These are phyloP conservation scores for Catharus ustulatus DNA, from an alignment of 2,797 vertebrate species.

Conservation along the genomic window DNA sequence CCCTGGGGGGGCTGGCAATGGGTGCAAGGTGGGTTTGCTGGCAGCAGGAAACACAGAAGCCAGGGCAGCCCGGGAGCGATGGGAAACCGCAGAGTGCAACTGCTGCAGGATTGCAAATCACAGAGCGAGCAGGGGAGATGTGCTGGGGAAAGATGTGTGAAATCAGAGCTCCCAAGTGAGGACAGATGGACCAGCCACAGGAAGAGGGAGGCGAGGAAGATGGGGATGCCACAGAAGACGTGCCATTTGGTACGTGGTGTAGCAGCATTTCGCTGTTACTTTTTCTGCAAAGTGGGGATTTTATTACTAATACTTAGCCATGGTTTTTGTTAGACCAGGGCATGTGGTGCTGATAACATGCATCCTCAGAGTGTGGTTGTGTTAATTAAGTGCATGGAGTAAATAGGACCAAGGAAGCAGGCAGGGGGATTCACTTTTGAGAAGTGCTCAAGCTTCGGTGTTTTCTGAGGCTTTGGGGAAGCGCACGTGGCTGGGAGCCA, in stretches of 20 bases:
- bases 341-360: background rate
- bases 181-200: constrained; percentile 36
- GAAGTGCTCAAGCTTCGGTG: background rate
- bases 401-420: constrained; percentile 24
- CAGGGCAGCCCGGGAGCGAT: background rate
- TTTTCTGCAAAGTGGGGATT: constrained; percentile 22
- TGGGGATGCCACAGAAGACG: background rate
- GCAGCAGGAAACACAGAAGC: constrained; percentile 28
- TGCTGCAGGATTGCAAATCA: constrained; percentile 26
- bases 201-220: background rate
- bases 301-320: background rate
- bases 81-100: background rate
- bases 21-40: constrained; percentile 13
- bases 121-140: background rate
- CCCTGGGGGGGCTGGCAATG: background rate
- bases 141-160: constrained; percentile 41
- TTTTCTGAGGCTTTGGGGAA: constrained; percentile 23
- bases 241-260: background rate
- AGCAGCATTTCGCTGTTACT: background rate
- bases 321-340: background rate
- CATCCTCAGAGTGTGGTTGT: background rate
- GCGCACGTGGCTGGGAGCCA: fast-evolving
- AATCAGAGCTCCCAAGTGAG: constrained; percentile 58
- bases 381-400: background rate
- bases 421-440: background rate